phyloP scores from a whole-genome alignment of 2,797 vertebrate species.

The Semotilus atromaculatus region DNA sequence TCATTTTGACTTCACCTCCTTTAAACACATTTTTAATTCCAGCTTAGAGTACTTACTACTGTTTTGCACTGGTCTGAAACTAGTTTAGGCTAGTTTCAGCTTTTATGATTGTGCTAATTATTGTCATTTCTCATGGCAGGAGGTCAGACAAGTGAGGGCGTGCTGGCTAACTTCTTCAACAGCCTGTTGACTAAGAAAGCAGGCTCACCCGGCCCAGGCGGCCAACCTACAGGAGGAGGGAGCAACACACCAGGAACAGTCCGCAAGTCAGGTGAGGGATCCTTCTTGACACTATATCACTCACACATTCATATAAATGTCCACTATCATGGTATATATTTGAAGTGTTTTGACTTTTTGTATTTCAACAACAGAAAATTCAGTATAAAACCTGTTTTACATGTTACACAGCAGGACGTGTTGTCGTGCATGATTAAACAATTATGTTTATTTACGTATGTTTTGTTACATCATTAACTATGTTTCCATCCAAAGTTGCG shows the following conservation, averaged over 20 bases:
- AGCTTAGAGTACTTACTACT: background rate
- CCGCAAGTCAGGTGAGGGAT: slow-evolving; percentile 90
- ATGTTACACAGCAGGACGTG: background rate
- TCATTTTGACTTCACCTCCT: background rate
- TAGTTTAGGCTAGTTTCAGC: slow-evolving; percentile 3
- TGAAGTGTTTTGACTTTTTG: slow-evolving; percentile 30
- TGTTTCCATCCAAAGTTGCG: background rate
- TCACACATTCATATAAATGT: background rate
- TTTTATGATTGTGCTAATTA: slow-evolving; percentile 21
- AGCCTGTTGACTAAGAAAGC: slow-evolving; percentile 98
- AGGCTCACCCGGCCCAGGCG: slow-evolving; percentile 86
- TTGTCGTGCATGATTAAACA: background rate
- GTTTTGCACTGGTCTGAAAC: background rate
- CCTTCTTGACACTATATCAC: background rate
- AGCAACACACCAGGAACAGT: slow-evolving; percentile 89
- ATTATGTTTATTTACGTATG: background rate
- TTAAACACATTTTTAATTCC: background rate
- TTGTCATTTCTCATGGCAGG: slow-evolving; percentile 65
- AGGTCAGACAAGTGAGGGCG: slow-evolving; percentile 98
- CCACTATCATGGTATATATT: background rate
- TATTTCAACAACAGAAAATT: background rate
- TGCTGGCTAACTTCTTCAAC: slow-evolving; percentile 98
- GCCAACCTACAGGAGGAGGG: slow-evolving; percentile 80
- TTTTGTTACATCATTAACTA: background rate
- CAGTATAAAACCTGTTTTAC: background rate